Evolutionary conservation across 2,888 invertebrate genomes (phyloP), one percentile per base, ranked within the genome.

Genomic region (Drosophila anomalipes): DNA sequence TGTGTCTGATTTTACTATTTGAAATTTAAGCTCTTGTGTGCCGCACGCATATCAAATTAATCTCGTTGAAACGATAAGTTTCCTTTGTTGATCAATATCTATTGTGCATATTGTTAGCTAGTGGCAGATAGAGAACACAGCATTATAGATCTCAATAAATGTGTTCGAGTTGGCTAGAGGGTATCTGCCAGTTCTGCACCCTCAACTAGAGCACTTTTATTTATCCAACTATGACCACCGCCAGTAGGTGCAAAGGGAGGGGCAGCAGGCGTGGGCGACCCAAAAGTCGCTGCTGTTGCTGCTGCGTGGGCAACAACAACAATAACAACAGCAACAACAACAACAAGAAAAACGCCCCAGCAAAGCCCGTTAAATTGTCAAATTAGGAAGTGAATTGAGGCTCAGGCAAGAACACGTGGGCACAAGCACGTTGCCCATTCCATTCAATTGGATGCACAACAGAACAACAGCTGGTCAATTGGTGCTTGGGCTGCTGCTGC

Each of bases 331-430:
- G 16, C 4, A 52, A 33, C 53, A 30, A 32, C 3, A 33, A 33
- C 33, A 19, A 12, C 22, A 22, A 47, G 3, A 22, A 52, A 64
- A 49, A 32, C 68, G 63, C 67, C 78, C 47, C 66, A 37, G 62
- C 56, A 33, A 58, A 66, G 53, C 63, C 64, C 74, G 70, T 79
- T 85, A 79, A 85, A 81, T 71, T 83, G 85, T 87, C 86, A 87
- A 85, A 87, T 85, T 83, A 79, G 83, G 63, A 59, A 58, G 70
- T 49, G 56, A 54, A 32, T 26, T 39, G 52, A 54, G 49, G 37
- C 26, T n/a, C 49, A 37, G 66, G 28, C 37, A 56, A 28, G 22
- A 57, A 39, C 57, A 64, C 77, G 72, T 79, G 70, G 68, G 74
- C 58, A 30, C 30, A 57, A 39, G 3, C 57, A 65, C 54, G 28